Conservation (phyloP, 2,888 invertebrate genomes). For the Apodemia duryi region DNA sequence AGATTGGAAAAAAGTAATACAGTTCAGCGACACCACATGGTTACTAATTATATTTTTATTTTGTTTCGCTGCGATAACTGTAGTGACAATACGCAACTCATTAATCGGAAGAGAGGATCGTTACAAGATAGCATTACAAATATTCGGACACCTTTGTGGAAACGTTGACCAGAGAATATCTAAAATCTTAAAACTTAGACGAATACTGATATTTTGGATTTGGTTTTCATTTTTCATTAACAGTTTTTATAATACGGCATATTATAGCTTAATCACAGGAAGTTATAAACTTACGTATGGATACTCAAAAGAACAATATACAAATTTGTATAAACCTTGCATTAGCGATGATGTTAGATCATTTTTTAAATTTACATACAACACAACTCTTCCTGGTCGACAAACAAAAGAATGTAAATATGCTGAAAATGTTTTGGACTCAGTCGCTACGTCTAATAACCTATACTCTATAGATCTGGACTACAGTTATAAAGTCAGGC, state of each 20-base stretch:
- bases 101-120: neutral
- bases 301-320: slow-evolving; percentile 29
- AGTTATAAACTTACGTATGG: slow-evolving; percentile 15
- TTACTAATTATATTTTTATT: neutral
- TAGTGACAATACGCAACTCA: neutral
- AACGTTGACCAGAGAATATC: slow-evolving; percentile 40
- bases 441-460: slow-evolving; percentile 37
- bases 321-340: slow-evolving; percentile 41
- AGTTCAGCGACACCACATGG: neutral
- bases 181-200: slow-evolving; percentile 37
- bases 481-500: slow-evolving; percentile 35
- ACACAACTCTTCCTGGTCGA: slow-evolving; percentile 41
- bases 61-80: neutral
- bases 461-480: slow-evolving; percentile 43
- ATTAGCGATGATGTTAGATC: slow-evolving; percentile 39
- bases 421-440: slow-evolving; percentile 37
- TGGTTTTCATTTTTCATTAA: slow-evolving; percentile 52
- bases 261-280: slow-evolving; percentile 45
- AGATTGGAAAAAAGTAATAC: neutral
- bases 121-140: slow-evolving; percentile 20
- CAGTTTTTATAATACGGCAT: slow-evolving; percentile 50
- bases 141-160: slow-evolving; percentile 47
- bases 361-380: slow-evolving; percentile 42
- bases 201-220: slow-evolving; percentile 45
- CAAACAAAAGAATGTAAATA: slow-evolving; percentile 37